Evolutionary conservation across 1,140 invertebrate species (phyloP).

Genomic region (Bombus superbus): DNA sequence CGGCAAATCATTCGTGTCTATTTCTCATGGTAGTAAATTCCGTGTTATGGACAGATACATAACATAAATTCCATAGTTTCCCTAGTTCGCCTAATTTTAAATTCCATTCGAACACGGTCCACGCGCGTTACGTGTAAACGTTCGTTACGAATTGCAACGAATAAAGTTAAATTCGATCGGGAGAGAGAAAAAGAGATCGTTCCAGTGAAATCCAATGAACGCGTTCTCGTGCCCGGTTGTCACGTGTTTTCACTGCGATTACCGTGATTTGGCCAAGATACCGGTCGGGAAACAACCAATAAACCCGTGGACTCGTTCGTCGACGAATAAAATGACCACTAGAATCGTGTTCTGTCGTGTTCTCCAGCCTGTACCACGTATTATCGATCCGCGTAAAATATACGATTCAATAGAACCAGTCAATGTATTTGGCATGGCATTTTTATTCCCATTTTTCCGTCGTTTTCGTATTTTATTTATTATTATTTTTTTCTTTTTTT

Average conservation of each 20-base stretch:
- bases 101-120: background rate
- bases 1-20: background rate
- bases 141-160: background rate
- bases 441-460: too few species aligned
- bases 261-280: constrained; percentile 32
- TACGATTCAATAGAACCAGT: constrained; percentile 10
- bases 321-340: constrained; percentile 39
- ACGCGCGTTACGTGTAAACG: background rate
- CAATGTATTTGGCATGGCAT: background rate
- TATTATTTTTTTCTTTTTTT: background rate
- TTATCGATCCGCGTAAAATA: constrained; percentile 42
- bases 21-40: background rate
- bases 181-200: background rate
- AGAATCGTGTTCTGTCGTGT: constrained; percentile 38
- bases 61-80: background rate
- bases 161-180: background rate
- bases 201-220: constrained; percentile 8
- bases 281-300: constrained; percentile 30
- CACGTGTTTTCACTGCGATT: constrained; percentile 23
- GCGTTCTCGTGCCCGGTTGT: background rate
- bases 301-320: constrained; percentile 24
- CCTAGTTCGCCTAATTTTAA: background rate
- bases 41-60: background rate
- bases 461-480: background rate
- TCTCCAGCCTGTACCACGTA: constrained; percentile 35